phyloP scores from a whole-genome alignment of 23 tunicate species.

The Halocynthia roretzi region DNA sequence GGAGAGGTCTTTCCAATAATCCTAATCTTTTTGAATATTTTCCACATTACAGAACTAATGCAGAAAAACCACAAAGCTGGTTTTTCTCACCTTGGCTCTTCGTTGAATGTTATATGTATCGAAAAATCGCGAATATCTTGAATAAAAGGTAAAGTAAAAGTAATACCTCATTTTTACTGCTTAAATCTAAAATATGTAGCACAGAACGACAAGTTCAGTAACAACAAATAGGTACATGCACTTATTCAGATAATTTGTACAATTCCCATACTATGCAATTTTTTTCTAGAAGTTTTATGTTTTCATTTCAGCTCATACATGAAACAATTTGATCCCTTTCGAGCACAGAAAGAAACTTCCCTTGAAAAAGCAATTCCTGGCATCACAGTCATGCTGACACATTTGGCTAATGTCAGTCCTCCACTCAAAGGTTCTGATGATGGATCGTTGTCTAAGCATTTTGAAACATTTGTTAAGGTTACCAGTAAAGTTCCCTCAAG shows the following conservation, averaged over 20 bases:
- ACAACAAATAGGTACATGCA: slow-evolving; percentile 4
- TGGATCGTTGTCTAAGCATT: background rate
- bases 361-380: slow-evolving; percentile 45
- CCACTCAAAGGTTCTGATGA: background rate
- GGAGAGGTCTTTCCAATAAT: too few relatives aligned
- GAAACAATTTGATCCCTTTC: slow-evolving; percentile 55
- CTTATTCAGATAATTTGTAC: too few relatives aligned
- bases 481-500: background rate
- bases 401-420: slow-evolving; percentile 10
- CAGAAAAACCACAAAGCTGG: too few relatives aligned
- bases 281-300: background rate
- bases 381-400: slow-evolving; percentile 25
- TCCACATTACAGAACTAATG: too few relatives aligned
- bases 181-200: too few relatives aligned
- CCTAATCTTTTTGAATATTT: too few relatives aligned
- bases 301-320: slow-evolving; percentile 35
- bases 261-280: too few relatives aligned
- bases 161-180: background rate
- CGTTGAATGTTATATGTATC: slow-evolving; percentile 69
- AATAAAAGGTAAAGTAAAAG: slow-evolving; percentile 37
- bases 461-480: slow-evolving; percentile 61
- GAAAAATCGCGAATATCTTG: slow-evolving; percentile 37
- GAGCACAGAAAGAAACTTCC: slow-evolving; percentile 37
- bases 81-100: slow-evolving; percentile 68
- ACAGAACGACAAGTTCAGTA: background rate